These are phyloP conservation scores for Sanderia malayensis DNA, from an alignment of 30 jellyfish, hydroid and myxozoan species.

Conservation along the genomic window DNA sequence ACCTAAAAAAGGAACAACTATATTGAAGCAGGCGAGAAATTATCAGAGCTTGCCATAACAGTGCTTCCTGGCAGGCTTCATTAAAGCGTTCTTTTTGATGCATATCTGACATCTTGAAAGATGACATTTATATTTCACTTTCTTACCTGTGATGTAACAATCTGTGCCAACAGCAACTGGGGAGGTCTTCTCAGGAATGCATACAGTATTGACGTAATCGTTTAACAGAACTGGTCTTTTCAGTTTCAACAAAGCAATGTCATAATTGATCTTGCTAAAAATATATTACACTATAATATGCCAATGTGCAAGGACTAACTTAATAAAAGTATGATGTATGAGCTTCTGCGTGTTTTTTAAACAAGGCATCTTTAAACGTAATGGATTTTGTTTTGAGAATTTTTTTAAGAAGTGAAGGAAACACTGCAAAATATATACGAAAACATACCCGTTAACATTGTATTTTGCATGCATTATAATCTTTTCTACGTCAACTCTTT, in stretches of 20 bases:
- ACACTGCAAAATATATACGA: not conserved
- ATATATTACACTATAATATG: not conserved
- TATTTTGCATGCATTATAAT: slow-evolving; percentile 18
- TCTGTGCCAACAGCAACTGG: slow-evolving; percentile 15
- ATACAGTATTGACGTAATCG: slow-evolving; percentile 17
- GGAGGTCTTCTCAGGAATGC: slow-evolving; percentile 23
- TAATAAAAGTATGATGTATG: too few species aligned
- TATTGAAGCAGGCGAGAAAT: not conserved
- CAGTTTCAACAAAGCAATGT: slow-evolving; percentile 39
- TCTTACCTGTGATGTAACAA: slow-evolving; percentile 55
- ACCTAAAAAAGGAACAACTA: slow-evolving; percentile 53
- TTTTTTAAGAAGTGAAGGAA: too few species aligned
- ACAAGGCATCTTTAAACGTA: too few species aligned
- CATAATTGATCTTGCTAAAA: slow-evolving; percentile 11
- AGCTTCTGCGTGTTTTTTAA: too few species aligned
- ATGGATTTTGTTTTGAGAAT: too few species aligned
- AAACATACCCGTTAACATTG: not conserved
- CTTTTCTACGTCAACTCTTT: slow-evolving; percentile 19
- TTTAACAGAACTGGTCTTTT: slow-evolving; percentile 22
- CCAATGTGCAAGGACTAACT: too few species aligned
- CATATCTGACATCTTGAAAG: not conserved
- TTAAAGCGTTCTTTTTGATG: not conserved
- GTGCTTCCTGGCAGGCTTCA: not conserved
- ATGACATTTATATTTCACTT: not conserved
- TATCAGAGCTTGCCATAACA: not conserved